Base-by-base conservation (phyloP, 2,797 vertebrate genomes). In the Anguilla obscura region DNA sequence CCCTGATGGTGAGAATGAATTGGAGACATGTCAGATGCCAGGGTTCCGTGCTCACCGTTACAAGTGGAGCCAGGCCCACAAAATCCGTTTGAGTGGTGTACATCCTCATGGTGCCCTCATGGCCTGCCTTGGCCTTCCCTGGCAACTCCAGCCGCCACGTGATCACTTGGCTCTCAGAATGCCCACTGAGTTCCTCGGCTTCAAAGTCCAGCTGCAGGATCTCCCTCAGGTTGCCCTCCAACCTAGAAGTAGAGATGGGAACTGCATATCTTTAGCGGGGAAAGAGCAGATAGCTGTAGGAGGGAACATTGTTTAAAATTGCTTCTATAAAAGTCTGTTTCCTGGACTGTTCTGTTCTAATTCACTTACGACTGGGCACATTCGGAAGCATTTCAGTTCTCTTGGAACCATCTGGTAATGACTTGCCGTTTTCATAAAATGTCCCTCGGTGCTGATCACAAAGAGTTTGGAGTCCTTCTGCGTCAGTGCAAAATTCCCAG, bases 201-300 rank as follows among this genome's bases (percentile, higher is more conserved):
- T 97, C 96, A 71, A 99, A 97, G 87, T 99, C 97, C 90, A 99
- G 97, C 95, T 98, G 98, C 93, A 99, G 95, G 91, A 99, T 95
- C 91, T 98, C 97, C 90, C 95, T 90, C 84, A 95, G 93, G 84
- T 94, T 95, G 92, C 93, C 93, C 58, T 94, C 93, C 36, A 93
- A 90, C 91, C 96, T 96, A 91, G 9, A 45, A 80, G 54, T 63
- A 88, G 80, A 88, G 21, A 30, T 0, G 9, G 12, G 7, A 69
- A 30, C 33, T 24, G 27, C 10, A n/a, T 18, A 27, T 1, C 50
- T 56, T 45, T 45, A 45, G 40, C 40, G 40, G 40, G 40, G 33
- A 86, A 60, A 58, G 3, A 48, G n/a, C 50, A 27, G 79, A 58
- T 4, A 76, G n/a, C 8, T 5, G 56, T 52, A 18, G 14, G 7